phyloP scores from a whole-genome alignment of 2,888 invertebrate species.

The Andrena trimmerana region DNA sequence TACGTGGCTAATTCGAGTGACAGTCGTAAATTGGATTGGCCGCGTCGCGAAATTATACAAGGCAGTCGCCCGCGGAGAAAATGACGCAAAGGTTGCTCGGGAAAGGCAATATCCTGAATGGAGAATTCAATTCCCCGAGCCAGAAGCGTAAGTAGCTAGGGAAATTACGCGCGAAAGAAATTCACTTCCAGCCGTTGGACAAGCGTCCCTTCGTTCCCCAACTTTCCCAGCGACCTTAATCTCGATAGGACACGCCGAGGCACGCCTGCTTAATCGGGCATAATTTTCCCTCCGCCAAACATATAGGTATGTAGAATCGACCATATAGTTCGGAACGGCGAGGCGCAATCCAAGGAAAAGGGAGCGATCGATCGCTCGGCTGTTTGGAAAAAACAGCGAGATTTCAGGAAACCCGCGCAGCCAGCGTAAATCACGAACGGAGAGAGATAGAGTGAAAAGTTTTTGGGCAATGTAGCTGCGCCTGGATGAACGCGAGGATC shows the following conservation, averaged over 20 bases:
- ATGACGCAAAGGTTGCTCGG: not conserved
- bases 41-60: not conserved
- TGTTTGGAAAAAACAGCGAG: slow-evolving; percentile 2
- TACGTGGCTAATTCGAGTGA: not conserved
- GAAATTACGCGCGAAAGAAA: slow-evolving; percentile 8
- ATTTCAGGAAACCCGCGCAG: slow-evolving; percentile 13
- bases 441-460: not conserved
- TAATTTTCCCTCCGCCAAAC: not conserved
- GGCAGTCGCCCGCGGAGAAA: not conserved
- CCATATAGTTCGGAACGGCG: not conserved
- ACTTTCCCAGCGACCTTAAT: slow-evolving; percentile 23
- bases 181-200: not conserved
- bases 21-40: not conserved
- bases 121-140: not conserved
- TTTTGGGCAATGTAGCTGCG: not conserved
- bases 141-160: not conserved
- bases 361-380: slow-evolving; percentile 2
- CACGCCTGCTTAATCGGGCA: not conserved
- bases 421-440: slow-evolving; percentile 18
- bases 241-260: not conserved
- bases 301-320: not conserved
- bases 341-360: not conserved
- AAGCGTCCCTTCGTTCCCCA: not conserved
- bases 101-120: not conserved
- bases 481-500: not conserved